Evolutionary conservation across 2,888 invertebrate species (phyloP), one percentile per base, ranked within the genome.

Genomic region (Allophyes oxyacanthae): DNA sequence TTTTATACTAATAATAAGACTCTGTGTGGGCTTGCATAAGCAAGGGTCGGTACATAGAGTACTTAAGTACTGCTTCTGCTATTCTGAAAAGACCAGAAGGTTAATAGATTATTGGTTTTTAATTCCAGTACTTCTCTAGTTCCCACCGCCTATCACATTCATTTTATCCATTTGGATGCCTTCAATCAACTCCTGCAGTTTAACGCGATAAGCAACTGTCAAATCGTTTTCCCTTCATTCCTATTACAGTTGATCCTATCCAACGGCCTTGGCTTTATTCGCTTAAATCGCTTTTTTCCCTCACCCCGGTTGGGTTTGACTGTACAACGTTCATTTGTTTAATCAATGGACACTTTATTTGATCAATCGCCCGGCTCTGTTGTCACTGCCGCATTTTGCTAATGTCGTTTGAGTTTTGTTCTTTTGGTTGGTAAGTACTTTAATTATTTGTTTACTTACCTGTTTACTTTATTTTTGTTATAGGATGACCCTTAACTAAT

Each of bases 271-370:
- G 48, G 32, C 46, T 71, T 66, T 43, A 66, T 53, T 54, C 38
- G 55, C 36, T 57, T 41, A 28, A 62, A 66, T 42, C 66, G 38
- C 51, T 49, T 66, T 68, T 69, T 65, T 50, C 40, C 25, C 52
- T 63, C 36, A 9, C 32, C 43, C 25, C 25, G 7, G 25, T 38
- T 32, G 40, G 51, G 44, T 34, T 67, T 36, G 64, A 56, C 45
- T 59, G 43, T 57, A 51, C 49, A 58, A 40, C 46, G 8, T 57
- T 72, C 64, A 65, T 72, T 72, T 74, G 58, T 68, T 64, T 74
- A 72, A 72, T 72, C 55, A 68, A 62, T 51, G 55, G 51, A 61
- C 57, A 63, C 59, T 72, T 68, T 75, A 72, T 68, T 75, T 77
- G 74, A 75, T 66, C 69, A 74, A 75, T 69, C 36, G 60, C 40